A percentile compares a stretch with the other conserved stretches of the same genome.
These are phyloP conservation scores for Aphelinus certus DNA, from an alignment of 1,140 invertebrate species.

Conservation along the genomic window DNA sequence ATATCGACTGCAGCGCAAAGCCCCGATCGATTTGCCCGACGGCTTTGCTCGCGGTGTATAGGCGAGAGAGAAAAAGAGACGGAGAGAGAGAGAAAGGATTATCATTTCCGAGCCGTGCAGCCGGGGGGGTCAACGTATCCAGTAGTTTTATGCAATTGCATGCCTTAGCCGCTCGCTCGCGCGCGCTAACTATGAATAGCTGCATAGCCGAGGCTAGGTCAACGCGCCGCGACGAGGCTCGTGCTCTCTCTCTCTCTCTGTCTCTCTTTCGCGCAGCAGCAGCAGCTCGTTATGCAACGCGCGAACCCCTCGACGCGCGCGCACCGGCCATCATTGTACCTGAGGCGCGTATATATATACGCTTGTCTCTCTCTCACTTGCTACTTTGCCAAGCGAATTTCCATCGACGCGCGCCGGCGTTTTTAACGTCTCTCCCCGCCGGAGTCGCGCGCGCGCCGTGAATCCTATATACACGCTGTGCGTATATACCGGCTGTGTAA, in stretches of 20 bases:
- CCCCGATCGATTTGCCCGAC: background rate
- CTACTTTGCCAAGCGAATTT: too few relatives aligned
- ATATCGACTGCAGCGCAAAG: conserved; percentile 8
- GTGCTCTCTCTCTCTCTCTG: conserved; percentile 35
- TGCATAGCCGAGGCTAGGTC: conserved; percentile 1
- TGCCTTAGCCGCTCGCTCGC: conserved; percentile 49
- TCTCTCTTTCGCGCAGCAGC: too few relatives aligned
- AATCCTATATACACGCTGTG: too few relatives aligned
- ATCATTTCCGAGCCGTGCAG: conserved; percentile 52
- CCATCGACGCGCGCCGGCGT: too few relatives aligned
- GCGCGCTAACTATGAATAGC: conserved; percentile 63
- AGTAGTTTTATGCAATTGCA: conserved; percentile 64
- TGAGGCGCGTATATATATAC: too few relatives aligned
- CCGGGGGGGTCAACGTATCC: conserved; percentile 63
- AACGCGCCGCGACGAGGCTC: background rate
- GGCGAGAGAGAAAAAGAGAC: conserved; percentile 15
- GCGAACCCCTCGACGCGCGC: conserved; percentile 2
- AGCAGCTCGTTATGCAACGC: conserved; percentile 1
- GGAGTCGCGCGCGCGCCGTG: conserved; percentile 5
- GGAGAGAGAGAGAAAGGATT: conserved; percentile 41
- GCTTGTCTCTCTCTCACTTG: too few relatives aligned
- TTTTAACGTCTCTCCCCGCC: background rate
- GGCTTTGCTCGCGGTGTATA: conserved; percentile 28
- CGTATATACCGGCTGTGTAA: too few relatives aligned
- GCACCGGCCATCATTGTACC: background rate